Percentiles rank a stretch among this genome's conserved stretches.
Evolutionary conservation across 2,888 invertebrate species (phyloP).

Genomic region (Zele albiditarsus): DNA sequence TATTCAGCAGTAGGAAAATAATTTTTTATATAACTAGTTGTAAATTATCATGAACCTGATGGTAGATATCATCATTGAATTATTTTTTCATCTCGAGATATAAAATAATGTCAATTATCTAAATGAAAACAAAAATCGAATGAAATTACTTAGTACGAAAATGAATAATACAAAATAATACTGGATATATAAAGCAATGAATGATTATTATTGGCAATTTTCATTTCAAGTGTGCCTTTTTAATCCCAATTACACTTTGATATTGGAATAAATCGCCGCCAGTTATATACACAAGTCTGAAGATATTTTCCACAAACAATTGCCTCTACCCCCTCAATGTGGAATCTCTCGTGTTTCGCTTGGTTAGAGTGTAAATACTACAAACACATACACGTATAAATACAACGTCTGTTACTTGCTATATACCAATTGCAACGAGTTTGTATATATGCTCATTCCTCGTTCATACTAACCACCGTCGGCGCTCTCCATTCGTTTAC

Average conservation of each 20-base stretch:
- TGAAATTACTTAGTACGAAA: too few relatives aligned
- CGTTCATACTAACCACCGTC: background rate
- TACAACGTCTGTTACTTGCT: conserved; percentile 13
- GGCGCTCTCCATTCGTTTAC: background rate
- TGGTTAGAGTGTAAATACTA: conserved; percentile 23
- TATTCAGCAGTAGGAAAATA: too few relatives aligned
- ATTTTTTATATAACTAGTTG: too few relatives aligned
- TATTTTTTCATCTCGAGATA: too few relatives aligned
- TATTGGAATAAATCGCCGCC: conserved; percentile 31
- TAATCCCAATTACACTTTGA: conserved; percentile 41
- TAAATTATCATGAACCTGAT: too few relatives aligned
- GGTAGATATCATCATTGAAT: too few relatives aligned
- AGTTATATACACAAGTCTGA: background rate
- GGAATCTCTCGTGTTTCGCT: background rate
- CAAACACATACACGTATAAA: background rate
- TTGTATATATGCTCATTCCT: background rate
- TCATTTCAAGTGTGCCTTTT: conserved; percentile 25
- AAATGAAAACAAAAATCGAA: too few relatives aligned
- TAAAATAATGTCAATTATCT: too few relatives aligned
- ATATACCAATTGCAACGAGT: conserved; percentile 15
- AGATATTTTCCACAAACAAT: conserved; percentile 30
- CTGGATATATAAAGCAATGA: conserved; percentile 1
- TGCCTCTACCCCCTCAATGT: conserved; percentile 4
- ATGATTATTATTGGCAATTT: conserved; percentile 10
- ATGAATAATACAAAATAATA: too few relatives aligned